Base-by-base conservation (phyloP, 2,797 vertebrate species). In the Scolopax bukidnonensis region DNA sequence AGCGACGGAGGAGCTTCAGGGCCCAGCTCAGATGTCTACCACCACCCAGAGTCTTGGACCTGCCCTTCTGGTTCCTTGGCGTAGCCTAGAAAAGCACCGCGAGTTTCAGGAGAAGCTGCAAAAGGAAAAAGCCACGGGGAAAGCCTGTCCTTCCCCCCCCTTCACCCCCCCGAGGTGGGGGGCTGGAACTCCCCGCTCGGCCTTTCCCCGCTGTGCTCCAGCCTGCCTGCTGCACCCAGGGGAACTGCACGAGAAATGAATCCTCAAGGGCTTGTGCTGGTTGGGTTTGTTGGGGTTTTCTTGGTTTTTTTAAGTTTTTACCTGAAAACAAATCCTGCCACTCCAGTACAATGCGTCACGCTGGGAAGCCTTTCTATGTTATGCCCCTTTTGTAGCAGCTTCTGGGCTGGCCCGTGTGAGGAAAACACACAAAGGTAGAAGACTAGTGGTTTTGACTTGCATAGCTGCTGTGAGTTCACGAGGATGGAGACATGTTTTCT, bases 361-460 rank as follows among this genome's bases (percentile, higher is more conserved):
- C 50, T 32, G 0, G 4, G 74, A 40, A 56, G 57, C 25, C 50
- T 54, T 50, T n/a, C 78, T 48, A 1, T 2, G 10, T 33, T 9
- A 32, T 0, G 4, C 50, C 54, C 40, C 56, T 32, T 56, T 20
- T 16, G 41, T 15, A 69, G 87, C 87, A 89, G 92, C 79, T 93
- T 60, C 74, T 65, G 40, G 45, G 45, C 45, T 16, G 67, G 74
- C 78, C 27, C 69, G 18, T 0, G 38, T n/a, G 69, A 77, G 50
- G 64, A 83, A 83, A 53, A 64, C 47, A 50, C 20, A 12, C 19
- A 7, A n/a, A 75, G 6, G 16, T 3, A 51, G 70, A 57, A 83
- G 86, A 79, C 40, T 13, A 83, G 79, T 40, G 87, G 82, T 76
- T 87, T 60, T 19, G 32, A 82, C 71, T 96, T 96, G 93, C 95